Base-by-base conservation (phyloP, 2,888 invertebrate species). In the Paralinhomoeus sp. region DNA sequence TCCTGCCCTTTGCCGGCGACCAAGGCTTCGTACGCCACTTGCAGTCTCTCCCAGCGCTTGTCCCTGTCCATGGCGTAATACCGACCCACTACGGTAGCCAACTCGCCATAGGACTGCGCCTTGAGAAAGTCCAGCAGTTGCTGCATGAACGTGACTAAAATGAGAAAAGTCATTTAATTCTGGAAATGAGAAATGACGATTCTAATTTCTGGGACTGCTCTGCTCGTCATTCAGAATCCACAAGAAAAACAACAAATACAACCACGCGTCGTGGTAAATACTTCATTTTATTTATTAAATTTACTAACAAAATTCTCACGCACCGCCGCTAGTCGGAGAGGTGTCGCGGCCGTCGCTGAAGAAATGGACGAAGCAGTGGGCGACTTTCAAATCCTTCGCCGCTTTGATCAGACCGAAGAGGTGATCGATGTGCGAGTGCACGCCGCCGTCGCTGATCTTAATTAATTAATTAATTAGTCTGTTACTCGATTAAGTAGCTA, bases 41-140 rank as follows among this genome's bases (percentile, higher is more conserved):
- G 50, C 20, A 57, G n/a, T 17, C 17, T 7, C 42, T 62, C 62
- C 49, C 54, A 57, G 1, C 62, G 50, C 47, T 60, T 61, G 47
- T 63, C 62, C 15, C 67, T 55, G 51, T 66, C 66, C 66, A 66
- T 66, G 23, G 67, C 66, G 51, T 67, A 66, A 51, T 67, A 66
- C 7, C 63, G 57, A 13, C 62, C 58, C 22, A 58, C 61, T 39
- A 67, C 54, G 1, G 63, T 63, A n/a, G 61, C 57, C 36, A 67
- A 40, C 41, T 61, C 53, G 36, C 62, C 62, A 45, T 60, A 62
- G 12, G 45, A 24, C 41, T 53, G 48, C 31, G 51, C 47, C 15
- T 49, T 46, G 35, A 61, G 45, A 46, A 55, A 60, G 35, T 61
- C 56, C 39, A 60, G 42, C 22, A 58, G 47, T 46, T 58, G 55